phyloP scores from a whole-genome alignment of 2,888 invertebrate genomes.

The Eupithecia dodoneata region DNA sequence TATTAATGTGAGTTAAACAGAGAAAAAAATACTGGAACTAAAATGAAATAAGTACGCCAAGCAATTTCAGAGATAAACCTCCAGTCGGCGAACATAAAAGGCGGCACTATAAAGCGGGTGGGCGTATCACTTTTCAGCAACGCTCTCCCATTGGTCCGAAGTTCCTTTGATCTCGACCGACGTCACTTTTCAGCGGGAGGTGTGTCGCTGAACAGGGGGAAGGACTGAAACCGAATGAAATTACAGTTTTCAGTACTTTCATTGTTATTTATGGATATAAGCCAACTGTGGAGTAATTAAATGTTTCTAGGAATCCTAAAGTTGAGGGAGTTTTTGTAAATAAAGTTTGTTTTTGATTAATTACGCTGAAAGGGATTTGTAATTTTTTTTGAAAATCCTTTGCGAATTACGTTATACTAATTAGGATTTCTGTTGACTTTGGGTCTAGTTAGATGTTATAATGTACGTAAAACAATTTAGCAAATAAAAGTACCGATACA shows the following conservation, averaged over 20 bases:
- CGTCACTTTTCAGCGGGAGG: slow-evolving; percentile 71
- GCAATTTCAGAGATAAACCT: slow-evolving; percentile 25
- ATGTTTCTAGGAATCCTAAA: not conserved
- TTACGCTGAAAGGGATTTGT: not conserved
- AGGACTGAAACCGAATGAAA: slow-evolving; percentile 48
- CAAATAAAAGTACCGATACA: not conserved
- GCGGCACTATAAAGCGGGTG: slow-evolving; percentile 78
- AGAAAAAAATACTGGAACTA: not conserved
- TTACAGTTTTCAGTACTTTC: slow-evolving; percentile 47
- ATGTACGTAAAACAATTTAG: not conserved
- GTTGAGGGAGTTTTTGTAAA: slow-evolving; percentile 7
- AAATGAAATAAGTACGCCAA: slow-evolving; percentile 12
- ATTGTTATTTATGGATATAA: slow-evolving; percentile 52
- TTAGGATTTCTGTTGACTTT: not conserved
- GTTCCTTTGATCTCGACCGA: slow-evolving; percentile 60
- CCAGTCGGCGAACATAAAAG: slow-evolving; percentile 56
- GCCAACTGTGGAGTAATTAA: slow-evolving; percentile 16
- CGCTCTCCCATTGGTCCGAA: slow-evolving; percentile 64
- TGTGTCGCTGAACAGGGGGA: slow-evolving; percentile 72
- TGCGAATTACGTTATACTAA: not conserved
- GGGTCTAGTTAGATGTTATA: not conserved
- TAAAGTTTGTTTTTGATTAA: not conserved
- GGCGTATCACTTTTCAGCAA: slow-evolving; percentile 80
- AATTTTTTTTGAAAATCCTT: not conserved
- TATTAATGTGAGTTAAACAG: not conserved